These are phyloP conservation scores for Monopis laevigella DNA, from an alignment of 2,888 invertebrate species.

Conservation along the genomic window DNA sequence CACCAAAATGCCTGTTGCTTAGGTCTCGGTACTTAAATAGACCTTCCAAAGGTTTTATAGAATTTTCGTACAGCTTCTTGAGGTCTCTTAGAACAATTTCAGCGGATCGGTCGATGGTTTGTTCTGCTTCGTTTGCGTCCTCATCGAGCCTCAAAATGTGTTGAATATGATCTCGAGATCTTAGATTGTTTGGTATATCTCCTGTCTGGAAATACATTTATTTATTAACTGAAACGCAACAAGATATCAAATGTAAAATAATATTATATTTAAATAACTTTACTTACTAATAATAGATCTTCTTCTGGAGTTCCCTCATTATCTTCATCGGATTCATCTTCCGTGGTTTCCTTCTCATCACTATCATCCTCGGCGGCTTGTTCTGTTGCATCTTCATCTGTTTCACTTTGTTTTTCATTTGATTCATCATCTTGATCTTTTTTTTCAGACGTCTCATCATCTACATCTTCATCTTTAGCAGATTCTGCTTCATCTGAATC, in stretches of 20 bases:
- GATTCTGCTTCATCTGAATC: constrained; percentile 25
- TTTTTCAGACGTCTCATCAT: constrained; percentile 26
- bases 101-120: constrained; percentile 76
- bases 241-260: neutral
- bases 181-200: constrained; percentile 79
- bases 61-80: constrained; percentile 85
- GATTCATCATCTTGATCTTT: constrained; percentile 20
- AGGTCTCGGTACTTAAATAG: constrained; percentile 91
- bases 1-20: constrained; percentile 91
- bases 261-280: neutral
- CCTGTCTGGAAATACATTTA: constrained; percentile 64
- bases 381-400: constrained; percentile 27
- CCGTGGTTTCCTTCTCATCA: constrained; percentile 18
- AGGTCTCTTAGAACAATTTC: constrained; percentile 84
- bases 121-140: constrained; percentile 75
- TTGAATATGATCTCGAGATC: constrained; percentile 82
- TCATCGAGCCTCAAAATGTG: constrained; percentile 83
- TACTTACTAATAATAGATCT: constrained; percentile 68
- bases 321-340: constrained; percentile 25
- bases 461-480: constrained; percentile 30
- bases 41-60: constrained; percentile 90
- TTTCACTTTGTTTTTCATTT: constrained; percentile 26
- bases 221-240: neutral
- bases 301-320: constrained; percentile 70
- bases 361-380: constrained; percentile 26